phyloP scores from a whole-genome alignment of 2,888 invertebrate species.

The Tinea semifulvella region DNA sequence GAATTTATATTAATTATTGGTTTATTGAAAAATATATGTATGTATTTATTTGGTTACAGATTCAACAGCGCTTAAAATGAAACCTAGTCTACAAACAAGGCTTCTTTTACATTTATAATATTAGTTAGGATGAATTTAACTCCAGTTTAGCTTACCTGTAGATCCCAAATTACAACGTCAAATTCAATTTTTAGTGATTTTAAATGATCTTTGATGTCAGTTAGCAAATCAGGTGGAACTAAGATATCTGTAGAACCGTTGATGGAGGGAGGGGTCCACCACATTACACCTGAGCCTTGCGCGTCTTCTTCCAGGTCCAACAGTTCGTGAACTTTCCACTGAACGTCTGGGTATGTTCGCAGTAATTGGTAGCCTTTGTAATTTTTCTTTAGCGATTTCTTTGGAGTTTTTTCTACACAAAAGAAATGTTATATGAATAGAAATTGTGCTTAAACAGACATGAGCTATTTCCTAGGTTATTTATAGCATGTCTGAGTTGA shows the following conservation, averaged over 20 bases:
- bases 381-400: conserved; percentile 49
- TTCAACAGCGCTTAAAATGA: too few relatives aligned
- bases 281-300: conserved; percentile 56
- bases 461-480: too few relatives aligned
- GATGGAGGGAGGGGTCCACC: conserved; percentile 57
- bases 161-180: conserved; percentile 74
- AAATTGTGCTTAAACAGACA: not conserved
- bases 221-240: conserved; percentile 72
- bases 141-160: conserved; percentile 66
- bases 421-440: not conserved
- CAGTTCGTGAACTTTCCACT: conserved; percentile 54
- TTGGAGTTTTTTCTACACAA: conserved; percentile 34
- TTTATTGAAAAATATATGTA: too few relatives aligned
- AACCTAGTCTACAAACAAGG: too few relatives aligned
- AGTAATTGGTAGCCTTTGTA: conserved; percentile 67
- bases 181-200: conserved; percentile 70
- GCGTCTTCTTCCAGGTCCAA: conserved; percentile 57
- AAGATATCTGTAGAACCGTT: conserved; percentile 74
- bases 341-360: conserved; percentile 44
- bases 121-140: too few relatives aligned
- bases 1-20: too few relatives aligned
- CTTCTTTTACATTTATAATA: too few relatives aligned
- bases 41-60: too few relatives aligned
- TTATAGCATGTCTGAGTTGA: too few relatives aligned
- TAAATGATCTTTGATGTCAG: conserved; percentile 67